These are phyloP conservation scores for Misgurnus anguillicaudatus DNA, from an alignment of 2,113 vertebrate species.

Conservation along the genomic window DNA sequence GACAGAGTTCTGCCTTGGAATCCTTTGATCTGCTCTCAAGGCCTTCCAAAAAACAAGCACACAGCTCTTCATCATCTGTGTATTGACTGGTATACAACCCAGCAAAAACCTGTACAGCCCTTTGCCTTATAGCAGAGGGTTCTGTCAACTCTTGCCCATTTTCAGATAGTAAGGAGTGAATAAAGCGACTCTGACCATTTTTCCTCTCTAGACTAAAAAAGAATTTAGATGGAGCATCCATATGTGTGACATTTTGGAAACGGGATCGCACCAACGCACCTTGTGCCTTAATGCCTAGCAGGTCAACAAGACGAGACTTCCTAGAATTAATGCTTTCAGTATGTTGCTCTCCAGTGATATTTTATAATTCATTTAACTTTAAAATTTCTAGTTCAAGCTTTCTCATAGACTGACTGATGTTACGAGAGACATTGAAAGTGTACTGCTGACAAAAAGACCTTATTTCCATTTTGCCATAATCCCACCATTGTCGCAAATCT, in stretches of 20 bases:
- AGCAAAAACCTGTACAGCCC: background rate
- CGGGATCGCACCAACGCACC: background rate
- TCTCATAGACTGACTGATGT: background rate
- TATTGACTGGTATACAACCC: background rate
- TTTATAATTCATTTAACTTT: background rate
- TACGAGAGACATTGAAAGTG: background rate
- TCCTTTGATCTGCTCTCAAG: background rate
- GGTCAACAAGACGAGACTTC: background rate
- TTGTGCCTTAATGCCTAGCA: background rate
- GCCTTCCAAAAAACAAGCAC: background rate
- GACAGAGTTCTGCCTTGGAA: background rate
- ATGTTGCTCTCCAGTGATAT: background rate
- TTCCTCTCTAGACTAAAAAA: background rate
- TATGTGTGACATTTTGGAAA: background rate
- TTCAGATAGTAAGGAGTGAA: background rate
- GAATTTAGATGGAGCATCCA: background rate
- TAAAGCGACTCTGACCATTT: background rate
- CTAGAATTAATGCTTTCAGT: background rate
- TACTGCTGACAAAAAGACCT: background rate
- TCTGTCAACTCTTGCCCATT: background rate
- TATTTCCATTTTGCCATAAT: background rate
- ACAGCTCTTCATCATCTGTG: background rate
- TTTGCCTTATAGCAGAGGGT: background rate
- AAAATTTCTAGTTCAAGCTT: background rate
- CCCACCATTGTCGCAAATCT: conserved; percentile 3